phyloP scores from a whole-genome alignment of 2,888 invertebrate species.

The Griposia aprilina region DNA sequence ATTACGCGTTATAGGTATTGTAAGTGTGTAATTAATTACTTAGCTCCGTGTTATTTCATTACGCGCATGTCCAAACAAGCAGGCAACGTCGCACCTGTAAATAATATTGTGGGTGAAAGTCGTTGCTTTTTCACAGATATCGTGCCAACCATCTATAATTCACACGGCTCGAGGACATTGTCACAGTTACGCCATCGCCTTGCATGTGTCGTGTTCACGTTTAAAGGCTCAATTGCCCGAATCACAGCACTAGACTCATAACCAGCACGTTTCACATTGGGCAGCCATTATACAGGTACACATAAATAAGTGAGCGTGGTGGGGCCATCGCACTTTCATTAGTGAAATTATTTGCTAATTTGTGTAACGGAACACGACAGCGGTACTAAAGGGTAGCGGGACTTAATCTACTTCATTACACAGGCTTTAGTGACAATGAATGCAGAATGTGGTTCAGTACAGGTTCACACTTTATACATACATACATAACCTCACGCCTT shows the following conservation, averaged over 20 bases:
- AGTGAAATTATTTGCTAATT: conserved; percentile 87
- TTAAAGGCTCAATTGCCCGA: conserved; percentile 67
- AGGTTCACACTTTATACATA: conserved; percentile 20
- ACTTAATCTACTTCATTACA: conserved; percentile 84
- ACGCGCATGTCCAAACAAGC: conserved; percentile 54
- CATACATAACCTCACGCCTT: no score
- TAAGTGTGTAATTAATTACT: conserved; percentile 63
- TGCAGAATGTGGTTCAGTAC: conserved; percentile 28
- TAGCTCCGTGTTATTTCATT: conserved; percentile 63
- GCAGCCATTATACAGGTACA: conserved; percentile 64
- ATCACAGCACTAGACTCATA: conserved; percentile 73
- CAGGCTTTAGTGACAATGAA: conserved; percentile 79
- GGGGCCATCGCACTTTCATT: conserved; percentile 82
- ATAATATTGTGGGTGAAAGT: conserved; percentile 73
- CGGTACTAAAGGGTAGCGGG: conserved; percentile 77
- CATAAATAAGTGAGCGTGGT: conserved; percentile 74
- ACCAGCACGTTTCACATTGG: conserved; percentile 68
- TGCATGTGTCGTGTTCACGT: conserved; percentile 62
- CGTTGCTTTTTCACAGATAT: conserved; percentile 70
- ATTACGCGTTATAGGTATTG: conserved; percentile 28
- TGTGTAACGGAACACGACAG: conserved; percentile 78
- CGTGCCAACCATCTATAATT: conserved; percentile 77
- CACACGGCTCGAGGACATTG: conserved; percentile 78
- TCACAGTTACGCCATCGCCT: conserved; percentile 71
- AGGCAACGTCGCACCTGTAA: conserved; percentile 64